Percentiles rank a stretch among this genome's conserved stretches.
phyloP scores from a whole-genome alignment of 2,888 invertebrate genomes.

The Yponomeuta sedellus region DNA sequence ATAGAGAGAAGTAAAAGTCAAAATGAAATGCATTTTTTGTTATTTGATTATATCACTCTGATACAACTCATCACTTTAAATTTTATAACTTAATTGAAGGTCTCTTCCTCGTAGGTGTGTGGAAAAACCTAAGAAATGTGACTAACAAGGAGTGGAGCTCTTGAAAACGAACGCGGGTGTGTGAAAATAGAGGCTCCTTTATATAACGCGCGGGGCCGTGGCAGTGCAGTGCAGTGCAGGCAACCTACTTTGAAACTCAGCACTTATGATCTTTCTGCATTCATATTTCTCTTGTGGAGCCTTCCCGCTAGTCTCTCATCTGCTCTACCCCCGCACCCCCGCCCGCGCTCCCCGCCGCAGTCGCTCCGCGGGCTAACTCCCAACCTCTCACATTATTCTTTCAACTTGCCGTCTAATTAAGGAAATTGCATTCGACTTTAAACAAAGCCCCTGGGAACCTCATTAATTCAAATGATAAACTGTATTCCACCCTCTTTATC shows the following conservation, averaged over 20 bases:
- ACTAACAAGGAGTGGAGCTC: constrained; percentile 5
- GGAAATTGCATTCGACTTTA: constrained; percentile 58
- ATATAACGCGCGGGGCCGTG: neutral
- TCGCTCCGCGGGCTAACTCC: constrained; percentile 29
- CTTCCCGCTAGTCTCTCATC: neutral
- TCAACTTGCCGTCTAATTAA: constrained; percentile 55
- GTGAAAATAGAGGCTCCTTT: constrained; percentile 11
- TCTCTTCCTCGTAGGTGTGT: neutral
- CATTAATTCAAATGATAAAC: constrained; percentile 37
- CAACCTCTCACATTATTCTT: constrained; percentile 50
- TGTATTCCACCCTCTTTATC: constrained; percentile 27
- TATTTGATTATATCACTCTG: no score
- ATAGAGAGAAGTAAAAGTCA: no score
- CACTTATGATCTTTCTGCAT: constrained; percentile 12
- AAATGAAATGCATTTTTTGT: no score
- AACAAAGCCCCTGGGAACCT: constrained; percentile 40
- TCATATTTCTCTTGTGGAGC: constrained; percentile 10
- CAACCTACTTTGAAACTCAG: constrained; percentile 13
- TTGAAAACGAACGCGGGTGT: constrained; percentile 5
- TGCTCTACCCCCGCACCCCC: constrained; percentile 6
- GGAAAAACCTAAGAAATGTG: neutral
- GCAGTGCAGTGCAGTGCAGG: neutral
- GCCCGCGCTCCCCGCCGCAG: constrained; percentile 21
- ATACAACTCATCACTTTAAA: no score
- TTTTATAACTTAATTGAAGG: no score